These are phyloP conservation scores for Hemiscyllium ocellatum DNA, from an alignment of 2,113 vertebrate species.

Conservation along the genomic window DNA sequence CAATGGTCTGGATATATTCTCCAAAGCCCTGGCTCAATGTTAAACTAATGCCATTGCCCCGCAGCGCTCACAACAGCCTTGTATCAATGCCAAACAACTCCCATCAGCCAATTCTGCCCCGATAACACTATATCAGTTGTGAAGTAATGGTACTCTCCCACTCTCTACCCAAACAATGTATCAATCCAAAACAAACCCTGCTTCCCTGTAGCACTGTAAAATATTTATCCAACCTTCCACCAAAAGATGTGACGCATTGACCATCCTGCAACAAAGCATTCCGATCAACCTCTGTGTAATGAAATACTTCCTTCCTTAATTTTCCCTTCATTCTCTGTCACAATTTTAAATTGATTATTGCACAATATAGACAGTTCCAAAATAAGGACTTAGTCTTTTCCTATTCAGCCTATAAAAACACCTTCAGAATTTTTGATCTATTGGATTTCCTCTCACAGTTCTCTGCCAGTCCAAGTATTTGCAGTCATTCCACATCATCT, in stretches of 20 bases:
- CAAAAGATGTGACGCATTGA: neutral
- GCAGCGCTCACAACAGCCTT: neutral
- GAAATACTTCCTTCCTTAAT: neutral
- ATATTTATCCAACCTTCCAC: neutral
- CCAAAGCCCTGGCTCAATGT: neutral
- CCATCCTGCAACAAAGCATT: neutral
- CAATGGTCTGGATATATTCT: neutral
- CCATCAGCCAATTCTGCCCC: neutral
- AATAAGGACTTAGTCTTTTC: neutral
- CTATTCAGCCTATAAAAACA: neutral
- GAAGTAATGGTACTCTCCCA: neutral
- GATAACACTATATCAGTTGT: neutral
- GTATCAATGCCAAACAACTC: neutral
- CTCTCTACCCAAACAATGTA: neutral
- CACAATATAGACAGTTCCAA: neutral
- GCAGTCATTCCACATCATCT: neutral
- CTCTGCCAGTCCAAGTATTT: neutral
- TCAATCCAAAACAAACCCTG: neutral
- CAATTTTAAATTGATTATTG: neutral
- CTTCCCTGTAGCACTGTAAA: neutral
- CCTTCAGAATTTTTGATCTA: neutral
- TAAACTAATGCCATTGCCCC: neutral
- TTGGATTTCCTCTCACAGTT: neutral
- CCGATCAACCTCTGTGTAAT: neutral
- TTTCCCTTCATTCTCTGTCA: neutral